Base-by-base conservation (phyloP, 1,140 invertebrate genomes). In the Euschistus heros region DNA sequence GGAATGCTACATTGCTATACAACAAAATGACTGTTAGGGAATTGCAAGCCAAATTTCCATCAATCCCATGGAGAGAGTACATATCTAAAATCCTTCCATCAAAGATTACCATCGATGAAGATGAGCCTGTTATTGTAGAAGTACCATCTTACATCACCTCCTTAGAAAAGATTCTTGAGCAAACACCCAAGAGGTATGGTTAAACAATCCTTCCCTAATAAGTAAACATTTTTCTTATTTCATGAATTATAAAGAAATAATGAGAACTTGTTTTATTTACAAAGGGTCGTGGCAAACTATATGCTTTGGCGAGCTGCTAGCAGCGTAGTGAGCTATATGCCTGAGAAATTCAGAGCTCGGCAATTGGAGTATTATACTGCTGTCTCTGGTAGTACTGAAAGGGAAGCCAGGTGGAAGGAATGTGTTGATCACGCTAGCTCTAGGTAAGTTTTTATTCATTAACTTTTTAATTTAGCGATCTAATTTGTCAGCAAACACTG, bases 1-100 rank as follows among this genome's bases (percentile, higher is more conserved):
- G 94, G 65, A 95, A 97, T 75, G 90, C 90, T 2, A 89, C 91
- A 3, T 86, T 88, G 66, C 78, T 95, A 3, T 97, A 97, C 77
- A 95, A 97, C 73, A 88, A 90, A 15, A 92, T 93, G 83, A 89
- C 85, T 0, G 77, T 97, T 3, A 74, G 74, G 5, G 82, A 95
- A 65, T 73, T 97, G 10, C 82, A 88, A 69, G 70, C 79, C 24
- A 84, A 84, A 60, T 91, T 87, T 72, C 85, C 86, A 3, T 83
- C 82, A 71, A 83, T 92, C 22, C 82, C 88, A 8, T 93, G 91
- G 91, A 72, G 83, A 65, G 81, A 86, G 54, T 94, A 93, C 72
- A 84, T 95, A 70, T 89, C 90, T 73, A 84, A 76, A 0, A 73
- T 94, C 10, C 76, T 97, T 10, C 78, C 82, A 0, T 76, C 80